Base-by-base conservation (phyloP, 2,888 invertebrate genomes). In the Falcaria lacertinaria region DNA sequence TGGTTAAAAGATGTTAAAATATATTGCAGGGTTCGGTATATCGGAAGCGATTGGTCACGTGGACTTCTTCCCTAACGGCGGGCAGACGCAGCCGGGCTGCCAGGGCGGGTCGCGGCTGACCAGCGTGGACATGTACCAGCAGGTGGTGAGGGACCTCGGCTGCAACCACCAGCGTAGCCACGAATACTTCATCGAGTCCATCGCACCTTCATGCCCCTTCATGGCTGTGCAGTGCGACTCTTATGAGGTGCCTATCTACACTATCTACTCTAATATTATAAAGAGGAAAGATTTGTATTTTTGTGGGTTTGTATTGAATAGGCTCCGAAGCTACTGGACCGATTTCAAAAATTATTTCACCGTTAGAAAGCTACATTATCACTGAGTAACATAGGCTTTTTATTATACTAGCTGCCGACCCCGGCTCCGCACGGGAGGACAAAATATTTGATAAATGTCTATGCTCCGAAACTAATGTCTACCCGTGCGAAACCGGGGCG, bases 31-130 rank as follows among this genome's bases (percentile, higher is more conserved):
- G 41, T 90, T 97, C 43, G 97, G 98, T 7, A 94, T 96, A 72
- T 91, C 92, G 5, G 95, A 96, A 64, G 91, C 94, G 0, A 92
- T 95, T 36, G 97, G 96, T 0, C 97, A 97, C 74, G 93, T 97
- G 2, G 98, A 98, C 76, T 97, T 97, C 80, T 98, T 94, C 73
- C 97, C 97, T 0, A 98, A 98, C 69, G 97, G 96, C 0, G 97
- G 97, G 0, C 91, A 92, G 4, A 91, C 93, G 45, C 97, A 90
- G 52, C 90, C 89, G 0, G 90, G 90, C 0, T 90, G 90, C 43
- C 80, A 74, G 54, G 57, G 52, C 2, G 58, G 64, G 2, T 61
- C 56, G 1, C 58, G 28, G 11, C 8, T 7, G 2, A 7, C 7
- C 8, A 28, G 61, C 15, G 69, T 54, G 5, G 76, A 82, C 13